Base-by-base conservation (phyloP, 37 sponge, comb jelly and placozoan species). In the Mnemiopsis leidyi region DNA sequence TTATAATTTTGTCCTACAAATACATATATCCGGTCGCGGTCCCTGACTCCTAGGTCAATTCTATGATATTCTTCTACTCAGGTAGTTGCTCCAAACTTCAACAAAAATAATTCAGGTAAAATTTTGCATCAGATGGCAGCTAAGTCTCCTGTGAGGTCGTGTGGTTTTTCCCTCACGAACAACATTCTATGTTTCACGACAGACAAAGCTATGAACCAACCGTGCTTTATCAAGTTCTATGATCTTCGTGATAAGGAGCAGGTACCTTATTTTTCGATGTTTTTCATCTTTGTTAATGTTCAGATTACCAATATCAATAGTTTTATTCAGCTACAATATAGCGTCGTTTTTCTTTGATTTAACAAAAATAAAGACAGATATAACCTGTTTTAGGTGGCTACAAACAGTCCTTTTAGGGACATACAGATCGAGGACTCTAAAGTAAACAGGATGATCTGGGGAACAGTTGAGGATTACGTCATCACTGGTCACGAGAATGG, bases 401-500 rank as follows among this genome's bases (percentile, higher is more conserved):
- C 40, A 0, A 85, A 26, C 29, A n/a, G 61, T 23, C 90, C 90
- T 7, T 85, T 85, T 25, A 7, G 48, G 25, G 35, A 33, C 39
- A 93, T 83, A 24, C 36, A 67, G 73, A 68, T 79, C 3, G 76
- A 82, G 18, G 95, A 93, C 13, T 68, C 94, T 23, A 95, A 94
- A 69, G 94, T 97, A 36, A 97, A 97, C 30, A 93, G 96, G 16
- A 98, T 96, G 21, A 48, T 95, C 1, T 99, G 99, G 99, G 97
- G 99, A 29, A 93, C 95, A 25, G 93, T 96, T 92, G 99, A 99
- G 40, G 93, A 96, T 83, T 94, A 93, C 68, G 5, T 97, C 20
- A 93, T 99, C 29, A 96, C 97, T 0, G 99, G 97, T 23, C 97
- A 97, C 75, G 99, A 96, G 75, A 92, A 96, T 94, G 99, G 99